phyloP scores from a whole-genome alignment of 92 coral and sea anemone species.

The Phenganax marumi region DNA sequence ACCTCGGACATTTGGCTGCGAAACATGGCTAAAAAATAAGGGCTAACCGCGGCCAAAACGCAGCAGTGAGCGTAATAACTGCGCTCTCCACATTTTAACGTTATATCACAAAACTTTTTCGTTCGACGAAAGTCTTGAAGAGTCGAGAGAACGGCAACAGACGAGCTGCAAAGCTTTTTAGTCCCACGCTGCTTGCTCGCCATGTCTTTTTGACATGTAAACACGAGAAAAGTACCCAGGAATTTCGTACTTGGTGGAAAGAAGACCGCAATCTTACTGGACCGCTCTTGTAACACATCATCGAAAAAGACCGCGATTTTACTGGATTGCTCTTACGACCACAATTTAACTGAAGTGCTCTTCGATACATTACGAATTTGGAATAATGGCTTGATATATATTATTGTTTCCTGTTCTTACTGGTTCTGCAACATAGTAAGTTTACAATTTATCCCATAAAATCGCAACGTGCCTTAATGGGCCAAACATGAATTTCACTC shows the following conservation, averaged over 20 bases:
- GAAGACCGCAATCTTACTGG: not conserved
- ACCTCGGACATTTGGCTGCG: slow-evolving; percentile 41
- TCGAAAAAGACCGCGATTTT: too few relatives aligned
- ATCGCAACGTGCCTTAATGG: too few relatives aligned
- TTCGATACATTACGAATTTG: too few relatives aligned
- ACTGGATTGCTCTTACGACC: too few relatives aligned
- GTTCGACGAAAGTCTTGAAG: slow-evolving; percentile 19
- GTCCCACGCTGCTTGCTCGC: not conserved
- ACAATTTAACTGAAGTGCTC: too few relatives aligned
- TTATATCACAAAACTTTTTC: slow-evolving; percentile 36
- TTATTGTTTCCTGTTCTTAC: too few relatives aligned
- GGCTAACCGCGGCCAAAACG: slow-evolving; percentile 36
- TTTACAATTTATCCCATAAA: too few relatives aligned
- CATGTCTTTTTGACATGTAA: not conserved
- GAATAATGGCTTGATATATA: too few relatives aligned
- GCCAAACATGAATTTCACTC: too few relatives aligned
- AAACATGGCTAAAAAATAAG: slow-evolving; percentile 29
- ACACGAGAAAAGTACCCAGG: too few relatives aligned
- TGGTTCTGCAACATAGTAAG: too few relatives aligned
- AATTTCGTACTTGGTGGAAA: too few relatives aligned
- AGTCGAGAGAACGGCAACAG: not conserved
- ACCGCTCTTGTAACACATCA: not conserved
- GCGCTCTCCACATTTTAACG: slow-evolving; percentile 23
- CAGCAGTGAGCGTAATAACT: slow-evolving; percentile 36
- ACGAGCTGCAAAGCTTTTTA: not conserved